Percentiles rank a stretch among this genome's conserved stretches.
phyloP scores from a whole-genome alignment of 2,888 invertebrate genomes.

The Chaitophorus viminalis region DNA sequence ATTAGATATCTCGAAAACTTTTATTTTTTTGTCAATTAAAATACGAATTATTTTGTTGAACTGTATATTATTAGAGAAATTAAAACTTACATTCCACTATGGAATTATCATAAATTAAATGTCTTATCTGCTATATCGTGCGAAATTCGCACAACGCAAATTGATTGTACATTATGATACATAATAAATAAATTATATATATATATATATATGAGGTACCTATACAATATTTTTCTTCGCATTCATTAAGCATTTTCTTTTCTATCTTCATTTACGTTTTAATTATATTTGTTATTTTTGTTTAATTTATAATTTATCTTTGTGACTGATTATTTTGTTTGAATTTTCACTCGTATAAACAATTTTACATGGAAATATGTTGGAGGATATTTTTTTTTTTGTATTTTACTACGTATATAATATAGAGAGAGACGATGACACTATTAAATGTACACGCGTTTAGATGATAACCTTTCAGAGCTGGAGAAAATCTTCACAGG shows the following conservation, averaged over 20 bases:
- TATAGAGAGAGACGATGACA: not conserved
- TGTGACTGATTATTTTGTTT: not conserved
- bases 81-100: not conserved
- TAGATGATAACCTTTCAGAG: not conserved
- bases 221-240: not conserved
- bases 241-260: not conserved
- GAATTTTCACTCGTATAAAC: not conserved
- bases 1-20: too few relatives aligned
- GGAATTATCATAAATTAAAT: not conserved
- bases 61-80: not conserved
- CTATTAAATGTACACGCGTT: not conserved
- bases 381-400: not conserved
- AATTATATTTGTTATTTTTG: not conserved
- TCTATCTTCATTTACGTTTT: not conserved
- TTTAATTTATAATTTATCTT: not conserved
- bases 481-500: not conserved
- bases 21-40: not conserved
- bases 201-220: not conserved
- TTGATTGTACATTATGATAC: not conserved
- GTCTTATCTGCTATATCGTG: not conserved
- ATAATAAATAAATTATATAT: too few relatives aligned
- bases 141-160: not conserved
- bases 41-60: not conserved
- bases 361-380: not conserved
- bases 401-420: too few relatives aligned